Conservation (phyloP, 2,113 vertebrate species). For the Ictidomys tridecemlineatus region DNA sequence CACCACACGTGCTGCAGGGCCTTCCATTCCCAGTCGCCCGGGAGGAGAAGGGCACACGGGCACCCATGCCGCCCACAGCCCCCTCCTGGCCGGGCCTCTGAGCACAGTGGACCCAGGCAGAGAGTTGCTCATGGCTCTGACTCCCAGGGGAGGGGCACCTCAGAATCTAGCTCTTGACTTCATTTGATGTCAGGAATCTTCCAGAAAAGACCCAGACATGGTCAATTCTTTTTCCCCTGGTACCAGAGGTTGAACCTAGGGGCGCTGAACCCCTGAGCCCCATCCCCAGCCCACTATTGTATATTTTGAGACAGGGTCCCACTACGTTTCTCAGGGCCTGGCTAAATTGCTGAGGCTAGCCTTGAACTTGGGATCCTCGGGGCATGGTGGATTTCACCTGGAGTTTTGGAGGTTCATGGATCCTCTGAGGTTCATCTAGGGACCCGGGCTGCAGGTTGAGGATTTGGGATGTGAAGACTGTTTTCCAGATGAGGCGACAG, state of each 20-base stretch:
- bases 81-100: neutral
- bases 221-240: neutral
- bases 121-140: neutral
- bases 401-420: neutral
- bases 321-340: too few relatives aligned
- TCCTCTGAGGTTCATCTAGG: neutral
- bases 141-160: neutral
- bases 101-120: fast-evolving
- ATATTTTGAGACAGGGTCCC: too few relatives aligned
- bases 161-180: neutral
- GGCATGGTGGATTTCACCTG: neutral
- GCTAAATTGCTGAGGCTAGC: too few relatives aligned
- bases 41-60: neutral
- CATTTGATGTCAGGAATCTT: neutral
- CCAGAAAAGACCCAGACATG: neutral
- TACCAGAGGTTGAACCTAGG: too few relatives aligned
- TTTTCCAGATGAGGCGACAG: neutral
- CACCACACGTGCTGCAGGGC: too few relatives aligned
- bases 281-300: too few relatives aligned
- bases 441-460: neutral
- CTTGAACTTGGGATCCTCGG: too few relatives aligned
- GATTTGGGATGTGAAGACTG: neutral
- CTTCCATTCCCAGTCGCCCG: fast-evolving
- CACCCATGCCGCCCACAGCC: fast-evolving
- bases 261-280: too few relatives aligned